Evolutionary conservation across 2,888 invertebrate genomes (phyloP), one percentile per base, ranked within the genome.

Genomic region (Fragum fragum): DNA sequence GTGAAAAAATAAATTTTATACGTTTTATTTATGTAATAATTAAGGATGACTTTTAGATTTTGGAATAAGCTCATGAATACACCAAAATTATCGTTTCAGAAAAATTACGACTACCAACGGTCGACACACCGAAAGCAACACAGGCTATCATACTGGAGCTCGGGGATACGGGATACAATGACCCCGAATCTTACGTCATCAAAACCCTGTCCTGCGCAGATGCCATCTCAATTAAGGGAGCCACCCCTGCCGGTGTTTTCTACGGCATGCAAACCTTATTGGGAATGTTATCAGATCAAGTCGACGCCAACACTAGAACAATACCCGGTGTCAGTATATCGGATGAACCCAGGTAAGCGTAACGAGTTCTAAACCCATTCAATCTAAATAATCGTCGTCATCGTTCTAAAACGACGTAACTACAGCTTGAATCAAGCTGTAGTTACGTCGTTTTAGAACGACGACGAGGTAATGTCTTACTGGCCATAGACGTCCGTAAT

Each of bases 261-360:
- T 88, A 89, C 47, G 89, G 87, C 7, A 73, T 86, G 14, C 89
- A 89, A 55, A 79, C 87, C 0, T 66, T 89, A 2, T 66, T 89
- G 0, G 79, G 84, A 53, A 73, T 87, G 18, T 32, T 83, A 0
- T 72, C 79, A 6, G 75, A 73, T 0, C 72, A 73, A 6, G 87
- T 84, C 1, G 76, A 73, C 1, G 42, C 53, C 7, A 71, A 61
- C 11, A 55, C 73, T 16, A 69, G 76, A 18, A 61, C 57, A 16
- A 55, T 88, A 11, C 85, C 84, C 0, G 83, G 76, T 0, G 61
- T 81, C 0, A 28, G 29, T 0, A 82, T 89, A 11, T 39, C 61
- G 0, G 89, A 89, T 52, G 75, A 79, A 68, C 89, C 89, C 11
- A 79, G 87, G 32, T 57, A 57, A 26, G 57, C n/a, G n/a, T n/a